Evolutionary conservation across 2,888 invertebrate species (phyloP), one percentile per base, ranked within the genome.

Genomic region (Crematogaster levior): DNA sequence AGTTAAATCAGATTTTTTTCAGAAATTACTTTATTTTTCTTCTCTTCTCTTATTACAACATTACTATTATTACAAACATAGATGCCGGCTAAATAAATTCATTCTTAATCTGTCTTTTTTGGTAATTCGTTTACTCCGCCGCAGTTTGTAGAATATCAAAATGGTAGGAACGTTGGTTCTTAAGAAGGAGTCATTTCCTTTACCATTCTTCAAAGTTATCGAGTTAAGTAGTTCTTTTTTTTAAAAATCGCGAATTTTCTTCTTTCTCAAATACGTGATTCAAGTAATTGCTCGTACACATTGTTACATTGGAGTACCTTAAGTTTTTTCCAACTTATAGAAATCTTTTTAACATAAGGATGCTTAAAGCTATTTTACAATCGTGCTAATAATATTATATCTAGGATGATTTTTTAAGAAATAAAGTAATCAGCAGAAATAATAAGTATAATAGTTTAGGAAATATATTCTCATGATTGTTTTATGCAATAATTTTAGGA

Each of bases 221-320:
- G 79, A 80, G 75, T 85, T 85, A 85, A 83, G 88, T 85, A 80
- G 83, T 85, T 66, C 83, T 66, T 83, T 77, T 85, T 83, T 83
- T 58, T 79, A 61, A 82, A 83, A 85, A 89, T 88, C 88, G 87
- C 82, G 84, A 83, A 84, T 89, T 83, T 63, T 75, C 48, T 27
- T 72, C 75, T 74, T 77, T 46, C 43, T 60, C 87, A 43, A 72
- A 56, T 74, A 60, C 83, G 70, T 80, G 72, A 82, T 65, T 63
- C 43, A 82, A 65, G 46, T 53, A 75, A 86, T 63, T 86, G 79
- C 63, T 53, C 61, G 75, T 63, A 48, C 72, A 86, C 88, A 66
- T 74, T 40, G 75, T 75, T 81, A 18, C 10, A 77, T 66, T 21
- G 34, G 4, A 15, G 72, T 18, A n/a, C 70, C 53, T 51, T 10